Evolutionary conservation across 2,113 vertebrate genomes (phyloP).

Genomic region (Sapayoa aenigma): DNA sequence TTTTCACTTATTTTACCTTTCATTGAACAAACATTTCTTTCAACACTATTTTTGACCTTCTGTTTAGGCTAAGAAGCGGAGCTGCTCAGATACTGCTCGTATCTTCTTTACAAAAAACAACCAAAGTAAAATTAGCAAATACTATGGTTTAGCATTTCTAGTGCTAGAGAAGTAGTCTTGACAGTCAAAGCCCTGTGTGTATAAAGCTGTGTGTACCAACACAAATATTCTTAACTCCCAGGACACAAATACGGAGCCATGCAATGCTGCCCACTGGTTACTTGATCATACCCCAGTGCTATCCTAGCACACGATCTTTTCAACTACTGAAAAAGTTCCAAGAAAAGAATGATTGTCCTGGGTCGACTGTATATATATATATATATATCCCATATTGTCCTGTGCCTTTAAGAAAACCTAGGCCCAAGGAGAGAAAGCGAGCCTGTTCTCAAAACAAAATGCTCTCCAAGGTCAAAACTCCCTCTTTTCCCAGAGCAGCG

Average conservation of each 20-base stretch:
- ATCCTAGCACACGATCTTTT: background rate
- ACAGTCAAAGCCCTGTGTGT: background rate
- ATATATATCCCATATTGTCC: no score
- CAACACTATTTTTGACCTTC: background rate
- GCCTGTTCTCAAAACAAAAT: no score
- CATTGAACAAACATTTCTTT: no score
- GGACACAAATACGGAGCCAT: background rate
- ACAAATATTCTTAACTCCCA: background rate
- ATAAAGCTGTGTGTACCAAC: background rate
- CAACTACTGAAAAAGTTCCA: background rate
- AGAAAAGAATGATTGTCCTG: no score
- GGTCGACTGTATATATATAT: no score
- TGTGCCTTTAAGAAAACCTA: no score
- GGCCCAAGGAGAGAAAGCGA: no score
- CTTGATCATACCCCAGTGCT: background rate
- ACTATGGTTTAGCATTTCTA: background rate
- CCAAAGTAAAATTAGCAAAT: background rate
- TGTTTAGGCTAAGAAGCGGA: background rate
- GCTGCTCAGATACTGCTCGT: background rate
- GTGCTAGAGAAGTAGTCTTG: background rate
- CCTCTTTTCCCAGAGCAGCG: no score
- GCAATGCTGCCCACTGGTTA: background rate
- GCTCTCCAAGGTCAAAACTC: no score
- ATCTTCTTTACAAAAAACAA: background rate
- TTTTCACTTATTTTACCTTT: slow-evolving; percentile 9